Evolutionary conservation across 2,113 vertebrate species (phyloP), one percentile per base, ranked within the genome.

Genomic region (Alaudala cheleensis): DNA sequence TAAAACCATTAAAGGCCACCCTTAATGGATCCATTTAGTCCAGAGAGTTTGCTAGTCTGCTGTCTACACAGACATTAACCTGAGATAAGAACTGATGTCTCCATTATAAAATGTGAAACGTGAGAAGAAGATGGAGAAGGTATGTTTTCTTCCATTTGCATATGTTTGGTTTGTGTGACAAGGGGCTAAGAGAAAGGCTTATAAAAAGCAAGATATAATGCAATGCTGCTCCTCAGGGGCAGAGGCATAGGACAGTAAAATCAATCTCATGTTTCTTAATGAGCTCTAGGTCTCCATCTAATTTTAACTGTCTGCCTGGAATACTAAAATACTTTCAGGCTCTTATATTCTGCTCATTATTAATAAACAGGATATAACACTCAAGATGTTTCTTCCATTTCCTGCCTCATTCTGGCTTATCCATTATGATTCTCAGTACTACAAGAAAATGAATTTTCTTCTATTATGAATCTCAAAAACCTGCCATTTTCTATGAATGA

Each of bases 11-110:
- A 77, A 83, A 34, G 42, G 31, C 78, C 51, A 83, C 6, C 19
- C 71, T 88, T 88, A 96, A 96, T 88, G 94, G 87, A 94, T 88
- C 85, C 90, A 96, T 90, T 95, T 94, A 86, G 67, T 51, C 58
- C 37, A 14, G 70, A 85, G 45, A 62, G 28, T 81, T 77, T 90
- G 71, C 50, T 60, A 29, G 60, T 58, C 90, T 92, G 64, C 42
- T 93, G 79, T 44, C 67, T 77, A 92, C 51, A 49, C 3, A 81
- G 67, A 77, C 64, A 74, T 88, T 80, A 95, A 72, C 78, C 56
- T 71, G 70, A 86, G 87, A 66, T 69, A 86, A 90, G 54, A 94
- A 86, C 42, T 39, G 67, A 93, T 92, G 62, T 86, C 71, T 88
- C 67, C 79, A 74, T 83, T 64, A 70, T 45, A 70, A 91, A 95